Conservation (phyloP, 2,113 vertebrate species). For the Ictalurus furcatus region DNA sequence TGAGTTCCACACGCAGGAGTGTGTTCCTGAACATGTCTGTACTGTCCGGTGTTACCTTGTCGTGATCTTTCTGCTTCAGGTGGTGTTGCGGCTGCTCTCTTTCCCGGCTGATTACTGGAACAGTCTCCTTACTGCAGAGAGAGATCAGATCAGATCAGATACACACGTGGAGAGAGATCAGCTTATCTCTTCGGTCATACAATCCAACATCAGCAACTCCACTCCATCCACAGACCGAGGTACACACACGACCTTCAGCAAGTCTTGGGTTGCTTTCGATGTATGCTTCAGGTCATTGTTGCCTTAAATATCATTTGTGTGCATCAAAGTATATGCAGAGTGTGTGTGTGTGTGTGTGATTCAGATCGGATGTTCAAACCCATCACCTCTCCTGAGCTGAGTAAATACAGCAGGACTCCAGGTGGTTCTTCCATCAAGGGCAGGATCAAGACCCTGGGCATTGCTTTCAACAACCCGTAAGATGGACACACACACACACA, state of each 20-base stretch:
- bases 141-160: conserved; percentile 35
- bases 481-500: conserved; percentile 33
- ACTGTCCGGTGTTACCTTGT: background rate
- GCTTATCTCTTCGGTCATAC: conserved; percentile 41
- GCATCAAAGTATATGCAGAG: no score
- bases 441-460: conserved; percentile 61
- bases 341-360: background rate
- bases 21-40: background rate
- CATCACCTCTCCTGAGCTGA: conserved; percentile 68
- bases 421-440: conserved; percentile 61
- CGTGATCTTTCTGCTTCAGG: conserved; percentile 64
- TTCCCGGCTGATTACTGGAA: conserved; percentile 78
- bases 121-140: conserved; percentile 52
- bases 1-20: conserved; percentile 46
- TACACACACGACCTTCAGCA: conserved; percentile 19
- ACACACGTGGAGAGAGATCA: conserved; percentile 18
- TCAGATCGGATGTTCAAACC: conserved; percentile 70
- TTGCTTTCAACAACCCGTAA: conserved; percentile 61
- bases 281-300: no score
- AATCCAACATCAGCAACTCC: conserved; percentile 32
- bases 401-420: conserved; percentile 51
- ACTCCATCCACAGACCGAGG: conserved; percentile 49
- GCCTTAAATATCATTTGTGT: background rate
- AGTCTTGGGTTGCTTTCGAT: no score
- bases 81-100: conserved; percentile 73